Percentiles rank a stretch among this genome's conserved stretches.
phyloP scores from a whole-genome alignment of 2,888 invertebrate genomes.

The Conomelus anceps region DNA sequence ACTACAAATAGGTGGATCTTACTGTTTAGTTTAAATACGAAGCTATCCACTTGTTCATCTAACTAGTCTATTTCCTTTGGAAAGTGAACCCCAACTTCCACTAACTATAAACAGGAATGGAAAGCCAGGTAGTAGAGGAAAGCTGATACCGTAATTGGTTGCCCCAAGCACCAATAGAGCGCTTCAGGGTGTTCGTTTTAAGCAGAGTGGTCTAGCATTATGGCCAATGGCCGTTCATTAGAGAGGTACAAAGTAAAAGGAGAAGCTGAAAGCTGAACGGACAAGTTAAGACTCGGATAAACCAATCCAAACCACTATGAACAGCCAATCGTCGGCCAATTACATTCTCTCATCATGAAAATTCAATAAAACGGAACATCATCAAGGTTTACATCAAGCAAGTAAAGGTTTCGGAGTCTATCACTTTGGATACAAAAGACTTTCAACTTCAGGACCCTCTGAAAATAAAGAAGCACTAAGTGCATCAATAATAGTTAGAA shows the following conservation, averaged over 20 bases:
- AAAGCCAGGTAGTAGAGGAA: not conserved
- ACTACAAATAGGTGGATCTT: too few species aligned
- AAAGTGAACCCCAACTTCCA: not conserved
- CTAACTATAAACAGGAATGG: not conserved
- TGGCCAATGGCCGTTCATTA: not conserved
- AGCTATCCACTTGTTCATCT: too few species aligned
- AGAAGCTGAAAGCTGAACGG: not conserved
- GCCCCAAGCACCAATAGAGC: not conserved
- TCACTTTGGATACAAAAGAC: too few species aligned
- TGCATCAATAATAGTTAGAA: too few species aligned
- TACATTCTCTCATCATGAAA: not conserved
- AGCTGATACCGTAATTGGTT: not conserved
- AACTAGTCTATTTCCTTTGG: not conserved
- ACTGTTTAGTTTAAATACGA: too few species aligned
- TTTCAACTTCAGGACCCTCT: too few species aligned
- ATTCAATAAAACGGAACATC: not conserved
- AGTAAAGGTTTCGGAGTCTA: not conserved
- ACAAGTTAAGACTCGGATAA: not conserved
- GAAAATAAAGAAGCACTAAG: too few species aligned
- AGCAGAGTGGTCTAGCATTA: not conserved
- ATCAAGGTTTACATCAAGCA: not conserved
- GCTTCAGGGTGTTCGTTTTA: not conserved
- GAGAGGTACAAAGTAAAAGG: not conserved
- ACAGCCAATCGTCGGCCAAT: not conserved
- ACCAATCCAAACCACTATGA: not conserved